Base-by-base conservation (phyloP, 2,797 vertebrate genomes). In the Neosalanx taihuensis region DNA sequence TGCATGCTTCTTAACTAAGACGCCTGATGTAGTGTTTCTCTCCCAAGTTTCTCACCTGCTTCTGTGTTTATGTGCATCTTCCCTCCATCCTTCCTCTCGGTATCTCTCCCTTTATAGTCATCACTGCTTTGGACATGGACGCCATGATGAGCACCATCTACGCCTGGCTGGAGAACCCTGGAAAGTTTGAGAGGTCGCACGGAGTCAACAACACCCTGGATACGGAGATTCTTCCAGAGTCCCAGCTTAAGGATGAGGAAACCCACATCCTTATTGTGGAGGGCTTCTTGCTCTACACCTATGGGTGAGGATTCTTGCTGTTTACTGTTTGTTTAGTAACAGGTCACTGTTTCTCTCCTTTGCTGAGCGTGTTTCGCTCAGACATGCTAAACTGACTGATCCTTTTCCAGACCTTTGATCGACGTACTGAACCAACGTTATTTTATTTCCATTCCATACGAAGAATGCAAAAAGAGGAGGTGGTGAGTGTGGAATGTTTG, bases 381-480 rank as follows among this genome's bases (percentile, higher is more conserved):
- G 64, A n/a, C 33, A 3, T 66, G 2, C 2, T n/a, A 67, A 12
- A 1, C n/a, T 57, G 13, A 66, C 60, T 69, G 64, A 29, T 15
- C 17, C 60, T 2, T 35, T 75, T 4, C 69, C 82, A 97, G 95
- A 85, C 95, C 96, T 69, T 88, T 97, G 92, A 95, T 96, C 72
- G 92, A 97, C 5, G 89, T 96, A 77, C 91, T 96, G 77, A 90
- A 96, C 90, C 92, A 94, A 73, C 89, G 94, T 23, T 96, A 93
- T 85, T 97, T 97, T 77, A 93, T 97, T 90, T 95, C 94, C 86
- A 95, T 97, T 91, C 96, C 96, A 0, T 96, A 97, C 18, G 94
- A 97, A 91, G 95, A 96, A 87, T 97, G 95, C 91, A 96, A 95
- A 92, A 95, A 89, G 89, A 96, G 95, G 85, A 95, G 96, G 84